phyloP scores from a whole-genome alignment of 2,888 invertebrate species.

The Chymomyza caudatula region DNA sequence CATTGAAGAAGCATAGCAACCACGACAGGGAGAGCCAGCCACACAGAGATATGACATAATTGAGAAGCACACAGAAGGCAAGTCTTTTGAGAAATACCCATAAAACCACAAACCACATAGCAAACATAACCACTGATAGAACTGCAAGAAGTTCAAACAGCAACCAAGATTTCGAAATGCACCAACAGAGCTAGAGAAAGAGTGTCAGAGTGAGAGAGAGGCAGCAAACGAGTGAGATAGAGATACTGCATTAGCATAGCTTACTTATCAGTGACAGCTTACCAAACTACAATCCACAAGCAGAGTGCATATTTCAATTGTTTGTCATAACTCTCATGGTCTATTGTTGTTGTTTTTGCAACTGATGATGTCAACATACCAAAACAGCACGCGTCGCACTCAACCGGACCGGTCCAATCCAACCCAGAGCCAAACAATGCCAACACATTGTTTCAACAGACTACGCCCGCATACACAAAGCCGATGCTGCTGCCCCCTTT shows the following conservation, averaged over 20 bases:
- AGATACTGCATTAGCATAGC: background rate
- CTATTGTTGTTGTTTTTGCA: conserved; percentile 17
- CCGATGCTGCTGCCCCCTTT: conserved; percentile 25
- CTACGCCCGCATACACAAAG: conserved; percentile 26
- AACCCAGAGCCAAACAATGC: conserved; percentile 39
- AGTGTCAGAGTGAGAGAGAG: background rate
- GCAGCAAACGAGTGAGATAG: background rate
- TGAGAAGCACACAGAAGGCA: background rate
- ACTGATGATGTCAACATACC: conserved; percentile 54
- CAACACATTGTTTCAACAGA: conserved; percentile 57
- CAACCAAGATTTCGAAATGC: background rate
- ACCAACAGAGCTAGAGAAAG: background rate
- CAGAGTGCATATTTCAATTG: conserved; percentile 40
- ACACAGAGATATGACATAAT: background rate
- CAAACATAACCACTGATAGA: background rate
- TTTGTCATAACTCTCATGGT: conserved; percentile 38
- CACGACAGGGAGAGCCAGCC: background rate
- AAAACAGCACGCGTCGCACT: conserved; percentile 45
- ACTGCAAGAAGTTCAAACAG: background rate
- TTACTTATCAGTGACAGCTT: background rate
- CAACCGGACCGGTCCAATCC: background rate
- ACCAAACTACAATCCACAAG: background rate
- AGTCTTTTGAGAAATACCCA: background rate
- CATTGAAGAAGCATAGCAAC: too few relatives aligned
- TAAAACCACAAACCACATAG: background rate